These are phyloP conservation scores for Diachasma alloeum DNA, from an alignment of 1,140 invertebrate species.

Conservation along the genomic window DNA sequence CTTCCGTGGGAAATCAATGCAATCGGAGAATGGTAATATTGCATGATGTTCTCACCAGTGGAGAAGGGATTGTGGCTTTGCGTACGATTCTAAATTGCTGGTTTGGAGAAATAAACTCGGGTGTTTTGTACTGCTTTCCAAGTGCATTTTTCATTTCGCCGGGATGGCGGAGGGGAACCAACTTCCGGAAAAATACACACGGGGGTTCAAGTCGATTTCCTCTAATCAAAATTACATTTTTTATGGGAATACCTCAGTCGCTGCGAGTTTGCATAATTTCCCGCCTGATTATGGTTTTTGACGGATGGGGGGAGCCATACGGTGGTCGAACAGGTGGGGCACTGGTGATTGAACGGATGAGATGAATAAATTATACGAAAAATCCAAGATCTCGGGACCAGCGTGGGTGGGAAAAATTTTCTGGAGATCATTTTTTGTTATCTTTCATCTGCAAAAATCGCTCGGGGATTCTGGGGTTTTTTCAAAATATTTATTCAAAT, in stretches of 20 bases:
- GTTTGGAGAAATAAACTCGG: background rate
- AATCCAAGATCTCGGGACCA: too few relatives aligned
- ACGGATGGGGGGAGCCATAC: background rate
- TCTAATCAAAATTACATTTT: background rate
- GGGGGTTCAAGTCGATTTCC: background rate
- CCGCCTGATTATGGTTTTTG: background rate
- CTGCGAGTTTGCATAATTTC: background rate
- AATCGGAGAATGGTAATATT: background rate
- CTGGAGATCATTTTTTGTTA: too few relatives aligned
- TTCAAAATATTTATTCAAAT: too few relatives aligned
- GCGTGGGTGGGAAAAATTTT: too few relatives aligned
- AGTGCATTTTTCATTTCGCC: background rate
- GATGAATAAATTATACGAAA: too few relatives aligned
- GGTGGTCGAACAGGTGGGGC: too few relatives aligned
- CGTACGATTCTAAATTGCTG: background rate
- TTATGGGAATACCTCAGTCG: background rate
- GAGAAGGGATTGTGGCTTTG: background rate
- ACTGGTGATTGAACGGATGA: too few relatives aligned
- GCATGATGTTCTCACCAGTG: background rate
- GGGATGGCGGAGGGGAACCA: background rate
- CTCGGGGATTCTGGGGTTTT: too few relatives aligned
- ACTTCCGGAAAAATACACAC: background rate
- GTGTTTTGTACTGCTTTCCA: background rate
- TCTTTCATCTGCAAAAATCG: too few relatives aligned
- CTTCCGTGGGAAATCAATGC: background rate